Evolutionary conservation across 2,113 vertebrate genomes (phyloP).

Genomic region (Rynchops niger): DNA sequence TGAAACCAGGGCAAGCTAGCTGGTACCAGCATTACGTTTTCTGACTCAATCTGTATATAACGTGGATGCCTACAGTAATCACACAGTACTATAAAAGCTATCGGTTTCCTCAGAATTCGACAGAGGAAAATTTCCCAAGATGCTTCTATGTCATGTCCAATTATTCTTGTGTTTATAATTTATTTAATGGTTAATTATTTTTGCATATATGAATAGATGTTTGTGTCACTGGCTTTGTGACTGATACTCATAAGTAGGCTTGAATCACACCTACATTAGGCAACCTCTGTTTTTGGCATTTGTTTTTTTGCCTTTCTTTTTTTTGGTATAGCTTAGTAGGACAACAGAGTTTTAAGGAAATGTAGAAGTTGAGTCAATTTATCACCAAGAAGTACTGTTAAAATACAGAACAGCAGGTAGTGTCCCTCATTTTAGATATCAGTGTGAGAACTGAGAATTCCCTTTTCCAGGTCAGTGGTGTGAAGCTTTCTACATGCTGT

Average conservation of each 20-base stretch:
- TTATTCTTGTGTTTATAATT: neutral
- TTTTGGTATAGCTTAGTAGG: neutral
- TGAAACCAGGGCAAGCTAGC: neutral
- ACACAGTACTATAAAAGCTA: neutral
- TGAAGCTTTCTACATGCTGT: neutral
- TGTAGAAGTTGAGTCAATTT: neutral
- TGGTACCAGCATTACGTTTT: neutral
- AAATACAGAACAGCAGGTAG: neutral
- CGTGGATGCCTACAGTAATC: neutral
- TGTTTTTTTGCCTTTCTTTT: neutral
- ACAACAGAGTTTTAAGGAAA: neutral
- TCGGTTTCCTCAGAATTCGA: neutral
- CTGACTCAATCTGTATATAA: neutral
- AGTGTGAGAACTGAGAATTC: neutral
- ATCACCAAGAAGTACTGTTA: neutral
- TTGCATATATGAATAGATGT: neutral
- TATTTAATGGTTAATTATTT: neutral
- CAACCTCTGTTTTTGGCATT: conserved; percentile 1
- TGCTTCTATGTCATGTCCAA: neutral
- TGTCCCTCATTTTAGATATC: neutral
- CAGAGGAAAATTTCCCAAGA: neutral
- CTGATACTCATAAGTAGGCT: neutral
- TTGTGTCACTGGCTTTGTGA: neutral
- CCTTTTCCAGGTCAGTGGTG: neutral
- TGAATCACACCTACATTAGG: neutral